Conservation (phyloP, 2,113 vertebrate species). For the Myrmophylax atrothorax region DNA sequence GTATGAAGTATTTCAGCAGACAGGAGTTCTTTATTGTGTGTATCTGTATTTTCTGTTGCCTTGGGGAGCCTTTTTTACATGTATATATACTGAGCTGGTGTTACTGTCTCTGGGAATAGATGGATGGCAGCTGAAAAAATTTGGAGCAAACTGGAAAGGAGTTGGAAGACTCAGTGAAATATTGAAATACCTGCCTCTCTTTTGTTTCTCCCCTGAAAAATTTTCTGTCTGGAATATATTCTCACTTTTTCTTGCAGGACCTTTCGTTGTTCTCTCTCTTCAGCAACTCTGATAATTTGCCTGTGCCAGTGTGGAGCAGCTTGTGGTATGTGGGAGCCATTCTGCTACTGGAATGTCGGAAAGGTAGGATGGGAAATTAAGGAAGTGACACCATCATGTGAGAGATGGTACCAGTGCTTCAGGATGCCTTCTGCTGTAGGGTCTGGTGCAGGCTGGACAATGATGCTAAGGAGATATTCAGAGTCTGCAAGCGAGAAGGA, state of each 20-base stretch:
- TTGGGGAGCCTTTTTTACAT: neutral
- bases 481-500: neutral
- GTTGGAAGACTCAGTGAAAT: neutral
- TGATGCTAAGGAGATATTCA: neutral
- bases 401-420: neutral
- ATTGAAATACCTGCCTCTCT: neutral
- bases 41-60: neutral
- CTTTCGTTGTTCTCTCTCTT: neutral
- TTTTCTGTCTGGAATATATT: neutral
- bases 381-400: neutral
- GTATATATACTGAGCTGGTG: neutral
- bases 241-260: neutral
- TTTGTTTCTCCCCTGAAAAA: neutral
- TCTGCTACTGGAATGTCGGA: neutral
- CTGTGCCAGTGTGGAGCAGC: rapidly evolving
- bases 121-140: neutral
- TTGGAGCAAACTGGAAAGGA: neutral
- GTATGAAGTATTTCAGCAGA: neutral
- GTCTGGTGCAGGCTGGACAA: neutral
- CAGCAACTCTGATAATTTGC: neutral
- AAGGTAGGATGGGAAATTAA: neutral
- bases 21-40: neutral
- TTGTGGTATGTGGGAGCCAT: neutral
- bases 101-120: neutral
- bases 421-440: neutral